phyloP scores from a whole-genome alignment of 2,888 invertebrate species.

The Drosophila neoperkinsi region DNA sequence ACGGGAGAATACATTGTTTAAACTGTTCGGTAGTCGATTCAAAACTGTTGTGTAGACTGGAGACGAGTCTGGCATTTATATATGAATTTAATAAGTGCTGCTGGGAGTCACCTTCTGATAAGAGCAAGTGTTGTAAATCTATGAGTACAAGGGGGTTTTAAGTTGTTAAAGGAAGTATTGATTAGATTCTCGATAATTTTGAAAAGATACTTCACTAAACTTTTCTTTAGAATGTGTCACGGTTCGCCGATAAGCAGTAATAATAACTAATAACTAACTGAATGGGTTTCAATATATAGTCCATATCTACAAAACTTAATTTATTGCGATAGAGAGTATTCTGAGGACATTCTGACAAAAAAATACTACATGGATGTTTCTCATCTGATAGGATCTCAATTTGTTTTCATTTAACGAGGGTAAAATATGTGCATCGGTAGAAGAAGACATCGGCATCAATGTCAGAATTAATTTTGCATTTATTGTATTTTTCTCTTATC shows the following conservation, averaged over 20 bases:
- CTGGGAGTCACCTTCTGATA: slow-evolving; percentile 23
- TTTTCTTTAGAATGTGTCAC: neutral
- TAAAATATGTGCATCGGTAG: accelerated
- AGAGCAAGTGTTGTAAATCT: slow-evolving; percentile 2
- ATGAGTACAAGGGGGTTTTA: neutral
- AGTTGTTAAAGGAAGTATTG: neutral
- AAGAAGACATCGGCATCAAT: neutral
- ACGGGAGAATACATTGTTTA: slow-evolving; percentile 37
- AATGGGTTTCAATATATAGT: too few species aligned
- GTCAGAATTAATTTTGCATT: neutral
- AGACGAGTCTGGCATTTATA: neutral
- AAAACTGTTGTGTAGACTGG: slow-evolving; percentile 3
- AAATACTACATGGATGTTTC: neutral
- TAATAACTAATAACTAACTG: too few species aligned
- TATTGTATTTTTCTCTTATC: neutral
- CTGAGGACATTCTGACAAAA: neutral
- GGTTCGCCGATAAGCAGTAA: neutral
- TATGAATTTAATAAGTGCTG: neutral
- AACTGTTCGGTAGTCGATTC: slow-evolving; percentile 6
- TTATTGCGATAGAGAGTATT: neutral
- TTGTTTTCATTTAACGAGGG: neutral
- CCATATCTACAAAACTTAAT: neutral
- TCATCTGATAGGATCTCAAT: neutral
- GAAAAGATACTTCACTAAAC: neutral
- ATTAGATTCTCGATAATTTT: slow-evolving; percentile 32